Base-by-base conservation (phyloP, 2,797 vertebrate genomes). In the Gorsachius magnificus region DNA sequence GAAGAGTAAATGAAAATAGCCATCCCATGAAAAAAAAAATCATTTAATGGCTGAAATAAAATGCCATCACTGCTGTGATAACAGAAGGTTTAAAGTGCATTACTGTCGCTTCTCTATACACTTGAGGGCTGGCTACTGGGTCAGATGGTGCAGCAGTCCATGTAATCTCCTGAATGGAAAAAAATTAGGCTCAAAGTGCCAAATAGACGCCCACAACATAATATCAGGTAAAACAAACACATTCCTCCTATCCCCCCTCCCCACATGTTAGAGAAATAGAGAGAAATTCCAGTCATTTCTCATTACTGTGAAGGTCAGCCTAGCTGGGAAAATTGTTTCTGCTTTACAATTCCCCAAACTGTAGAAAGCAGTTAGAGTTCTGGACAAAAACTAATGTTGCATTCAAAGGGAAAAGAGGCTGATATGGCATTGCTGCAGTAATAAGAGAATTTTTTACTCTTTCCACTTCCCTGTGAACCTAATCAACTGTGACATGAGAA, bases 401-500 rank as follows among this genome's bases (percentile, higher is more conserved):
- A 98, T 98, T 98, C 98, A 98, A 98, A 98, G 96, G 98, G 98
- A 98, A 98, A 98, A 98, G 98, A 98, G 98, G 98, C 97, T 98
- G 98, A 98, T 98, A 98, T 69, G 98, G 98, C 98, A 98, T 93
- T 97, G 97, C 98, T 97, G 97, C 96, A 97, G 98, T 98, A 98
- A 98, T 98, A 98, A 98, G 98, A 98, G 98, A 98, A 98, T 98
- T 98, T 98, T 98, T 98, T 98, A 98, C 98, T 98, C 97, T 98
- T 98, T 98, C 98, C 98, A 98, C 98, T 98, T 98, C 96, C 95
- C 98, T 98, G 98, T 99, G 98, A 99, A 99, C 98, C 98, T 99
- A 99, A 99, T 99, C 99, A 99, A 98, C 99, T 99, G 99, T 99
- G 99, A 99, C 99, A 99, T 98, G 98, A 99, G 98, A 99, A 99